Evolutionary conservation across 1,140 invertebrate genomes (phyloP), one percentile per base, ranked within the genome.

Genomic region (Cydia fagiglandana): DNA sequence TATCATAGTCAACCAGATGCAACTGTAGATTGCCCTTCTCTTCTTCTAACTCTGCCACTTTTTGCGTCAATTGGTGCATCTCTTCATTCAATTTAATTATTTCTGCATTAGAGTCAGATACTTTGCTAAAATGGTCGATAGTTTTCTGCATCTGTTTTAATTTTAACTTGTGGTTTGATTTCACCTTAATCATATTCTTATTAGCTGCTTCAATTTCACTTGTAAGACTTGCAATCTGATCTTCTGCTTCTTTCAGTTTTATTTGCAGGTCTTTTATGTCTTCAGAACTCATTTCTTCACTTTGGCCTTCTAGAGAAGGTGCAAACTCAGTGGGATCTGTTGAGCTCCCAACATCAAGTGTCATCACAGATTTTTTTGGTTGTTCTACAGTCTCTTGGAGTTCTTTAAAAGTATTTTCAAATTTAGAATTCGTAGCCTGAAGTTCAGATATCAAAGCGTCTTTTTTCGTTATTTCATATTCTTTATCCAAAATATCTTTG

Each of bases 11-110:
- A 87, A 97, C 95, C 82, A 97, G 94, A 93, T 96, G 96, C 85
- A 97, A 93, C 91, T 97, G 96, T 84, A 97, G 94, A 91, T 97
- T 97, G 89, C 96, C 97, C 94, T 97, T 98, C 93, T 98, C 97
- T 89, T 98, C 97, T 93, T 98, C 97, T 73, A 98, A 92, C 87
- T 97, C 95, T 68, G 96, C 95, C 79, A 98, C 95, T 90, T 95
- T 94, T 81, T 97, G 96, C 80, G 96, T 95, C 80, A 98, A 93
- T 81, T 94, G 93, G 79, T 94, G 92, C 76, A 95, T 93, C 80
- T 95, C 94, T 75, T 93, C 91, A 81, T 92, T 91, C 7, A 96
- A 85, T 73, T 92, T 93, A 1, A 95, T 93, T 78, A 97, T 93
- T 90, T 97, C 95, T 64, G 94, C 94, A 88, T 96, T 95, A 30